Evolutionary conservation across 2,113 vertebrate species (phyloP), one percentile per base, ranked within the genome.

Genomic region (Dinomys branickii): DNA sequence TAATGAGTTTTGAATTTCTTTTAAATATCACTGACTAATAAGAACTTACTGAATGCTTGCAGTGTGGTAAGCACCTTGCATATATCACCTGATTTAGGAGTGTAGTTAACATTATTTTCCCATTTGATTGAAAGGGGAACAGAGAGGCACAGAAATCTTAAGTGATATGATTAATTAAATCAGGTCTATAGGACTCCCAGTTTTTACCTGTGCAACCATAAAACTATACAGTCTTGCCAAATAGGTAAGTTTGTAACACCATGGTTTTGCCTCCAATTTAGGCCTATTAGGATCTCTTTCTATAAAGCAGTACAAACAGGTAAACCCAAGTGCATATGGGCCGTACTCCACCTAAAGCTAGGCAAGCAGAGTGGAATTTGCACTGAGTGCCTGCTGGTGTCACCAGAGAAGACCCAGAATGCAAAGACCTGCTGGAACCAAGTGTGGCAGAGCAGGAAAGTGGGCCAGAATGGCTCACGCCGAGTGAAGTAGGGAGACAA

Each of bases 31-130:
- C 28, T 65, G 65, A 63, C 14, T 90, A 71, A 61, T 58, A 56
- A 88, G 52, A 50, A 81, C 83, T 95, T 84, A 71, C 82, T 85
- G 52, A 94, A 94, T 87, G 65, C 50, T 81, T 94, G 38, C 26
- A 61, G 52, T 58, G 61, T 87, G 78, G 50, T 26, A 73, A 96
- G 50, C n/a, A 91, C 33, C 59, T 94, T n/a, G 17, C 28, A 28
- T 63, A 10, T 73, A 77, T 81, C 30, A 75, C 88, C 28, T n/a
- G 28, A 88, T 88, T 94, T 77, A 26, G 56, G 33, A 92, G 26
- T 85, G 28, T 80, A 52, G 28, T 82, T 69, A 91, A 69, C 47
- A 95, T 61, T 80, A 67, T 92, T 95, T 90, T 85, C 22, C 26
- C 61, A 94, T 61, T 92, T 95, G 71, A 61, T 8, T 94, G 44